These are phyloP conservation scores for Rynchops niger DNA, from an alignment of 2,113 vertebrate species.

Conservation along the genomic window DNA sequence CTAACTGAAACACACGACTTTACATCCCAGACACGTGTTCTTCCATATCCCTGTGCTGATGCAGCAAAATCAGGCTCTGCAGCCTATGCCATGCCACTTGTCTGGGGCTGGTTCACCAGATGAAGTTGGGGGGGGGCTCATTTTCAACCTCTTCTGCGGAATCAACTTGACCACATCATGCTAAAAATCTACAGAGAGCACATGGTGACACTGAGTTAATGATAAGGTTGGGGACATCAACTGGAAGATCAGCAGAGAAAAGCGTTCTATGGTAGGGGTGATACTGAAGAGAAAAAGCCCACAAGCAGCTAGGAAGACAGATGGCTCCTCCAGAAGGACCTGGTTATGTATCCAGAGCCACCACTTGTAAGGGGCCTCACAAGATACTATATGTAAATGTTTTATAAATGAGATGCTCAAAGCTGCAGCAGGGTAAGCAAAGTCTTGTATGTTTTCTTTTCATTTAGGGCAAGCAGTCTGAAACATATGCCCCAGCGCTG, in stretches of 20 bases:
- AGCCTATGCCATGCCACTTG: background rate
- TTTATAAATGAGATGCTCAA: background rate
- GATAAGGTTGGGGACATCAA: background rate
- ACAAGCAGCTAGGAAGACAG: background rate
- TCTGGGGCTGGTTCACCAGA: background rate
- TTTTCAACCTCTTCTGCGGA: background rate
- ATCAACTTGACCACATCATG: background rate
- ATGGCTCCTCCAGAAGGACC: background rate
- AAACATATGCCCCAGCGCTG: conserved; percentile 3
- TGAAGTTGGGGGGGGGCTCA: background rate
- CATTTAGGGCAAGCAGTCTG: conserved; percentile 18
- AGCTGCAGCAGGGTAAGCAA: background rate
- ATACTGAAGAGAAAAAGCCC: background rate
- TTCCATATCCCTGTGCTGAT: background rate
- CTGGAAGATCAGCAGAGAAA: background rate
- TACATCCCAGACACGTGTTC: background rate
- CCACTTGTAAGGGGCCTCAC: background rate
- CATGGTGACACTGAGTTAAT: background rate
- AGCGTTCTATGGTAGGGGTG: background rate
- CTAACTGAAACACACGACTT: background rate
- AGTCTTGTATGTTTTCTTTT: conserved; percentile 15
- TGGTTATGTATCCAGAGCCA: background rate
- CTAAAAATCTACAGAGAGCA: background rate
- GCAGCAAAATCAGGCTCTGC: background rate
- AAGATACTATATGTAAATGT: background rate